Evolutionary conservation across 2,113 vertebrate species (phyloP).

Genomic region (Pterocles burchelli): DNA sequence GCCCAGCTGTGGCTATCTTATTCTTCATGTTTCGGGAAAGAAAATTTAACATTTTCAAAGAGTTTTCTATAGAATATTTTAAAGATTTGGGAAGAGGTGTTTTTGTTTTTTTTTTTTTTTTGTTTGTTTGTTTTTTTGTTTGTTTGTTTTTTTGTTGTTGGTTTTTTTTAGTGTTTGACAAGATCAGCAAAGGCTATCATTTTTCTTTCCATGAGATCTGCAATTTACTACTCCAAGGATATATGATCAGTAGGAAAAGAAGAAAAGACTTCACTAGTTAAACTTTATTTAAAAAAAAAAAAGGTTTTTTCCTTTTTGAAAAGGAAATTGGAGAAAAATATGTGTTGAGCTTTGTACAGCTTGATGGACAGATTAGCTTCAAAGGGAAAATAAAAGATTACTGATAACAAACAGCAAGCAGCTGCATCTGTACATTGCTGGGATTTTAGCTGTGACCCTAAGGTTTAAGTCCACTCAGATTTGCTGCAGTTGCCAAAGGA

Average conservation of each 20-base stretch:
- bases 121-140: no score
- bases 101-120: no score
- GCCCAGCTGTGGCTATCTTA: neutral
- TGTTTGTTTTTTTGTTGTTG: no score
- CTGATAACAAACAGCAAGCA: neutral
- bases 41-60: neutral
- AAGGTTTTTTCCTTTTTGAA: neutral
- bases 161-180: neutral
- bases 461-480: neutral
- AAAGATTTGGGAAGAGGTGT: neutral
- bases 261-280: neutral
- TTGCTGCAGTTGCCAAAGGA: neutral
- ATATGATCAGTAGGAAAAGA: neutral
- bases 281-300: neutral
- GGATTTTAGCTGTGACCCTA: neutral
- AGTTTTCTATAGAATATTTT: neutral
- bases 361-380: neutral
- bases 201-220: neutral
- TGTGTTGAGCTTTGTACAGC: neutral
- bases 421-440: neutral
- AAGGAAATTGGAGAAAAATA: neutral
- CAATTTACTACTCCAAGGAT: neutral
- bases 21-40: neutral
- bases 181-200: neutral
- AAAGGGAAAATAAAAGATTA: constrained; percentile 10